Percentiles rank a stretch among this genome's conserved stretches.
Evolutionary conservation across 2,113 vertebrate species (phyloP).

Genomic region (Sinosuthora webbiana): DNA sequence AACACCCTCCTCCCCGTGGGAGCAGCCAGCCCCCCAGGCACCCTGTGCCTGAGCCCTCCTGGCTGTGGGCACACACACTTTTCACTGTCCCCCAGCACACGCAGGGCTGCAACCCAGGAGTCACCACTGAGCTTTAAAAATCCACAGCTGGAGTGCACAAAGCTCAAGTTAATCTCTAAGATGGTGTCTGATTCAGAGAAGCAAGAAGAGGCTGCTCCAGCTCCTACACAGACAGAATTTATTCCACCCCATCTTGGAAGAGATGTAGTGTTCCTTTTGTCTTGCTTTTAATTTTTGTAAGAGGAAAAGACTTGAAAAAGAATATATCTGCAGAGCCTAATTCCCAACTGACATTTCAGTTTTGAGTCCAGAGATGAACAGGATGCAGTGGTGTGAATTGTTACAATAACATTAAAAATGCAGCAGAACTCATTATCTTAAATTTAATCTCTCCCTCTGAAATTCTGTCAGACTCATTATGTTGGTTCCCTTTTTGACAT

Average conservation of each 20-base stretch:
- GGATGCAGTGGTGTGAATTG: background rate
- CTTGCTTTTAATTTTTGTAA: background rate
- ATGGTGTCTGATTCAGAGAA: background rate
- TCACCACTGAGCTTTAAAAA: background rate
- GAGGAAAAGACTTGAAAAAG: background rate
- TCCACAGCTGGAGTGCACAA: background rate
- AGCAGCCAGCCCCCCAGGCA: background rate
- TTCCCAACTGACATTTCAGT: background rate
- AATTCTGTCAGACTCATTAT: conserved; percentile 67
- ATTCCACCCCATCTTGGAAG: background rate
- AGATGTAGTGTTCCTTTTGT: background rate
- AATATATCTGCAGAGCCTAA: background rate
- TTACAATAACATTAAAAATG: conserved; percentile 48
- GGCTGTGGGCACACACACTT: accelerated
- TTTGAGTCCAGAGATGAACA: background rate
- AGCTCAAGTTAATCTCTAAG: background rate
- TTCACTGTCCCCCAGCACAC: accelerated
- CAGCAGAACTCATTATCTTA: conserved; percentile 52
- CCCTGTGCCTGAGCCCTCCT: accelerated
- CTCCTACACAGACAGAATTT: background rate
- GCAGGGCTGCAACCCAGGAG: background rate
- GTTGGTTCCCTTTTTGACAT: conserved; percentile 44
- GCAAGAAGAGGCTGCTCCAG: background rate
- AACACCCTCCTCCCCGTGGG: accelerated
- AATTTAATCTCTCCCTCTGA: conserved; percentile 54